Evolutionary conservation across 1,140 invertebrate genomes (phyloP), one percentile per base, ranked within the genome.

Genomic region (Pachyrhynchus sulphureomaculatus): DNA sequence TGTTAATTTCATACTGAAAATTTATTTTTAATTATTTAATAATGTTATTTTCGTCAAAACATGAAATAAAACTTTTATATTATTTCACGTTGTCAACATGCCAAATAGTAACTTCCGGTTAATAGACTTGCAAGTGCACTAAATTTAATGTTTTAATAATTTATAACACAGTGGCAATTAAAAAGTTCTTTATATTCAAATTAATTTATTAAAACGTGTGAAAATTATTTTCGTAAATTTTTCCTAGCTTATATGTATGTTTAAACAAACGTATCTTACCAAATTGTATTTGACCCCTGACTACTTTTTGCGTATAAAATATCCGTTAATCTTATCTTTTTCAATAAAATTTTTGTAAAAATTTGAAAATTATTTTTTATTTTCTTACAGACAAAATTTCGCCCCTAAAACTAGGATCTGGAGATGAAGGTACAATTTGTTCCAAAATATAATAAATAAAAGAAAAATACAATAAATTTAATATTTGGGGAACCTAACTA

Each of bases 381-480:
- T 56, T 56, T 41, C 54, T 56, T 56, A 13, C 54, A 56, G 54
- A 56, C 41, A 56, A 56, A 56, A 45, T 33, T 32, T 56, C 54
- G 29, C 21, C 39, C 18, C 41, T 45, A 42, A 56, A 56, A 56
- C 52, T 54, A 42, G 54, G 54, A 56, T 45, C 54, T 26, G 42
- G 21, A 53, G 49, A 53, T 53, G 49, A 53, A 53, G 49, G 49
- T 53, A 53, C 49, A 53, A 53, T 39, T n/a, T 37, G 8, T 49
- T 49, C 29, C n/a, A 49, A 32, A 18, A 49, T 32, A 33, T 32
- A 45, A 29, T 29, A 29, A 29, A 9, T 2, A 29, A 29, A 29
- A 29, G 12, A 29, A n/a, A n/a, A n/a, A n/a, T n/a, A n/a, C n/a
- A n/a, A 9, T 29, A 9, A 29, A 29, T 29, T 29, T 29, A 29